A percentile compares a stretch with the other conserved stretches of the same genome.
phyloP scores from a whole-genome alignment of 2,888 invertebrate genomes.

The Frankliniella intonsa region DNA sequence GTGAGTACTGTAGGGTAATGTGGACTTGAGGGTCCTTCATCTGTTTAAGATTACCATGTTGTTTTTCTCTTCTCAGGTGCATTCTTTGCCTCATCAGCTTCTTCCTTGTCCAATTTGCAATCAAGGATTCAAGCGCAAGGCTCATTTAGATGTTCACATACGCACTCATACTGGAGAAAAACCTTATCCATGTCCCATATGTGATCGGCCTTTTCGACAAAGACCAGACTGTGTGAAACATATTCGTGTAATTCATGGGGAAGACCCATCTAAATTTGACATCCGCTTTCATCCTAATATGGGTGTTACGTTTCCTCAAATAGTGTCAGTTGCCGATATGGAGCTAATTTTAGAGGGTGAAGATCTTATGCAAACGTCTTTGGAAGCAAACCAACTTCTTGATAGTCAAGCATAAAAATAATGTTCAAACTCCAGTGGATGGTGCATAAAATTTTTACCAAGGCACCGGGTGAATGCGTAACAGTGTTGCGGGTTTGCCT shows the following conservation, averaged over 20 bases:
- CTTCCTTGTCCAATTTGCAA: neutral
- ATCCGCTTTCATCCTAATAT: neutral
- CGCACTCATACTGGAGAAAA: constrained; percentile 2
- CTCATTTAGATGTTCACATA: neutral
- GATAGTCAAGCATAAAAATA: neutral
- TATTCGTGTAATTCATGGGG: constrained; percentile 1
- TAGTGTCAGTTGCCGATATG: neutral
- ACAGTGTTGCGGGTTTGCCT: too few species aligned
- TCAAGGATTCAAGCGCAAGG: neutral
- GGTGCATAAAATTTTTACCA: too few species aligned
- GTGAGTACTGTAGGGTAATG: neutral
- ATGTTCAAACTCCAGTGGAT: neutral
- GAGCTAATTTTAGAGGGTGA: neutral
- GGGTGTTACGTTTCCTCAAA: neutral
- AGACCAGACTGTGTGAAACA: constrained; percentile 11
- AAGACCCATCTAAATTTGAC: neutral
- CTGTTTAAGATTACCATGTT: neutral
- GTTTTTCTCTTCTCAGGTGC: neutral
- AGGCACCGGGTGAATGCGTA: too few species aligned
- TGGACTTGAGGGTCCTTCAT: too few species aligned
- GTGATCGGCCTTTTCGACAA: neutral
- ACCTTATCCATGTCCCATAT: neutral
- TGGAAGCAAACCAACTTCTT: neutral
- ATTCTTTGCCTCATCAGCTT: neutral
- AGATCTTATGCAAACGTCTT: neutral